Conservation (phyloP, 1,140 invertebrate species). For the Epicauta chinensis region DNA sequence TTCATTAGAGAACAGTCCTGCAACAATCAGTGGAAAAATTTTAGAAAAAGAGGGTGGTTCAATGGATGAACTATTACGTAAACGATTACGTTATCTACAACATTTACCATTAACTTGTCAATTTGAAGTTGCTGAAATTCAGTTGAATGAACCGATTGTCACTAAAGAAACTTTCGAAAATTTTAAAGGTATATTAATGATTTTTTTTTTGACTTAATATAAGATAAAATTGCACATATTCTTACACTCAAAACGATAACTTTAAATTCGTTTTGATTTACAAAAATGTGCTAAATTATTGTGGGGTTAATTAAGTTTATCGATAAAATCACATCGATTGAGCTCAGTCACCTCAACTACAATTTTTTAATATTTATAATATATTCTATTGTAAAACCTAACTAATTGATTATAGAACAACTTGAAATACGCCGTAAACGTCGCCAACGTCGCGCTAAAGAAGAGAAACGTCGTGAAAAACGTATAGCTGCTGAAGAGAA, state of each 20-base stretch:
- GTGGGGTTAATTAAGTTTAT: conserved; percentile 23
- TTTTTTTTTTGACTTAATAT: no score
- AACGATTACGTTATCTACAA: conserved; percentile 72
- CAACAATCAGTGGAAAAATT: conserved; percentile 62
- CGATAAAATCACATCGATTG: conserved; percentile 1
- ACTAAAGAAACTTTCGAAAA: conserved; percentile 55
- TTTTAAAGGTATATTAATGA: conserved; percentile 55
- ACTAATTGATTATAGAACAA: conserved; percentile 48
- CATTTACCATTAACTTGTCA: conserved; percentile 87
- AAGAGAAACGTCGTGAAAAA: conserved; percentile 64
- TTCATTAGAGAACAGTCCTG: conserved; percentile 69
- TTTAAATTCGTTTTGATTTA: conserved; percentile 9
- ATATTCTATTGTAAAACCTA: not conserved
- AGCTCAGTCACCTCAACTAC: conserved; percentile 26
- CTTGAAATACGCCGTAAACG: conserved; percentile 55
- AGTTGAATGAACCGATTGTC: conserved; percentile 65
- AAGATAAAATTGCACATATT: not conserved
- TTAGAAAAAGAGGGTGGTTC: conserved; percentile 79
- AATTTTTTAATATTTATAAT: conserved; percentile 11
- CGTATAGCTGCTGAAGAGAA: conserved; percentile 66
- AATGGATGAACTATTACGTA: conserved; percentile 73
- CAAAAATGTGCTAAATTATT: conserved; percentile 21
- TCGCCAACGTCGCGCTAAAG: conserved; percentile 55
- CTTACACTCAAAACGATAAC: conserved; percentile 2
- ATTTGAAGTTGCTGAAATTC: conserved; percentile 85